Conservation (phyloP, 2,113 vertebrate species). For the Pelecanus crispus region DNA sequence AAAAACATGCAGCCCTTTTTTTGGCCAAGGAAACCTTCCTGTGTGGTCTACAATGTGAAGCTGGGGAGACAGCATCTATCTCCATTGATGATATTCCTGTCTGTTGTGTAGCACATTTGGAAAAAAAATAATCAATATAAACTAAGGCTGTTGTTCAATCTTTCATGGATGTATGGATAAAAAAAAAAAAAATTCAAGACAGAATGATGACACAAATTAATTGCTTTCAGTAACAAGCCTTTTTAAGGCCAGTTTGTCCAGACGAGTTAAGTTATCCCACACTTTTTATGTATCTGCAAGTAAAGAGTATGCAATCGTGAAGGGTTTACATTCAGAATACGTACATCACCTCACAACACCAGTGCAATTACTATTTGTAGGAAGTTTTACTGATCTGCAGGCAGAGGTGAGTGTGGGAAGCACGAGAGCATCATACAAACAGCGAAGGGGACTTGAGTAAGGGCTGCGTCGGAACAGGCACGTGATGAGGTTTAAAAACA, state of each 20-base stretch:
- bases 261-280: not conserved
- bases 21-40: not conserved
- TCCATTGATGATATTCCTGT: not conserved
- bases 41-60: fast-evolving
- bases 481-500: not conserved
- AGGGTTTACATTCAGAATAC: not conserved
- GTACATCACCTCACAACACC: not conserved
- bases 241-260: not conserved
- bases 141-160: not conserved
- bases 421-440: fast-evolving
- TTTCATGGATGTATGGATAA: not conserved
- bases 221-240: not conserved
- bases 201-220: not conserved
- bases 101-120: too few relatives aligned
- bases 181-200: not conserved
- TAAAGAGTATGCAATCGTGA: not conserved
- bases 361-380: not conserved
- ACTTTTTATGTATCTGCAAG: not conserved
- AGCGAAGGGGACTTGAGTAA: not conserved
- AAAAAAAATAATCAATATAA: not conserved
- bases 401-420: not conserved
- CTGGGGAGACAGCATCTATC: not conserved
- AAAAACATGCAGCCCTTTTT: fast-evolving
- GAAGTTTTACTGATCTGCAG: not conserved
- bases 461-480: not conserved